Evolutionary conservation across 2,113 vertebrate genomes (phyloP).

Genomic region (Synodontis membranacea): DNA sequence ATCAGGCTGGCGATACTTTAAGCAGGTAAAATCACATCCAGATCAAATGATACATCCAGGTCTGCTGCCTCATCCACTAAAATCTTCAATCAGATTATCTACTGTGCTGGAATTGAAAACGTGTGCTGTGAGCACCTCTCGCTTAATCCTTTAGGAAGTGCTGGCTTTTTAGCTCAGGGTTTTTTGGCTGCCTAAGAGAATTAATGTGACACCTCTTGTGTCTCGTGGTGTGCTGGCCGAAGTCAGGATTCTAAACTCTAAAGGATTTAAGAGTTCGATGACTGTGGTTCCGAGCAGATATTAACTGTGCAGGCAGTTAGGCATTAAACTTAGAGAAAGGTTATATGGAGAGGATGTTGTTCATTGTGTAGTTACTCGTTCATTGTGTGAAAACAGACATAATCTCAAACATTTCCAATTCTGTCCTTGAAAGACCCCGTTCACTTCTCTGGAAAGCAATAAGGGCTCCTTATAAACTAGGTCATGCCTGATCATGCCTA

Average conservation of each 20-base stretch:
- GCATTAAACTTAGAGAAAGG: neutral
- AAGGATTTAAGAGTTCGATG: conserved; percentile 28
- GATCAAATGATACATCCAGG: conserved; percentile 48
- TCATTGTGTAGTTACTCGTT: neutral
- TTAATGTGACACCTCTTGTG: conserved; percentile 54
- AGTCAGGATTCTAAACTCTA: conserved; percentile 20
- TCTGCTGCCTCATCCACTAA: conserved; percentile 32
- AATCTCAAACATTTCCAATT: neutral
- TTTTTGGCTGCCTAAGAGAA: conserved; percentile 47
- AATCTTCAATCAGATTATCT: conserved; percentile 53
- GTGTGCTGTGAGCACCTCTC: conserved; percentile 56
- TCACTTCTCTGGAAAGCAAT: neutral
- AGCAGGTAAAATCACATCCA: conserved; percentile 53
- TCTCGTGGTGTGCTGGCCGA: conserved; percentile 42
- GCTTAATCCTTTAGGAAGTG: conserved; percentile 41
- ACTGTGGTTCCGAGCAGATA: conserved; percentile 3
- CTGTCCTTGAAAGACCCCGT: neutral
- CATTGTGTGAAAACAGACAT: neutral
- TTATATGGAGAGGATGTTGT: neutral
- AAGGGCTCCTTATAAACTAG: neutral
- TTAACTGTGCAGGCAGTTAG: conserved; percentile 8
- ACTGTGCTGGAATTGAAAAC: conserved; percentile 39
- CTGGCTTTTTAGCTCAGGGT: conserved; percentile 21
- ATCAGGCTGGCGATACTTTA: conserved; percentile 49
- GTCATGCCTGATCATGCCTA: neutral